phyloP scores from a whole-genome alignment of 2,888 invertebrate genomes.

The Drosophila quinaria region DNA sequence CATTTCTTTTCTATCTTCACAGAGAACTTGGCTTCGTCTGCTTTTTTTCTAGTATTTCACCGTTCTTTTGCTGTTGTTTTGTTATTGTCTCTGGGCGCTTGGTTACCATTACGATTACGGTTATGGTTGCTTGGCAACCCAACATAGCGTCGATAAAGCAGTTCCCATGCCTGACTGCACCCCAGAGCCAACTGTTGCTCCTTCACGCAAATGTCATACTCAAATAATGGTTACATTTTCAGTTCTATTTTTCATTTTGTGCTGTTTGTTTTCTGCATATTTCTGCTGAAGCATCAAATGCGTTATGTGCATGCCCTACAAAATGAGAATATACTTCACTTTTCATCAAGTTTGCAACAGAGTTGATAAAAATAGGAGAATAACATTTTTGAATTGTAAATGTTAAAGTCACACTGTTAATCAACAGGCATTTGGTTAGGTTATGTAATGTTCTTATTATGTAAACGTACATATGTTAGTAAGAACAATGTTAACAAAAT shows the following conservation, averaged over 20 bases:
- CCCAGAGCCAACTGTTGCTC: constrained; percentile 55
- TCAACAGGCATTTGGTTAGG: background rate
- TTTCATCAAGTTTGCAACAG: background rate
- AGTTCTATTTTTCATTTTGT: constrained; percentile 5
- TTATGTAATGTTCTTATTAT: too few species aligned
- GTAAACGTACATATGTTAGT: background rate
- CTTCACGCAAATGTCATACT: constrained; percentile 48
- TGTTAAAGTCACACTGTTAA: background rate
- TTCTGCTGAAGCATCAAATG: constrained; percentile 55
- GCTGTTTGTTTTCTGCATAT: constrained; percentile 17
- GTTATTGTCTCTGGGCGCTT: constrained; percentile 44
- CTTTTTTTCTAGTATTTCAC: constrained; percentile 10
- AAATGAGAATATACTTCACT: background rate
- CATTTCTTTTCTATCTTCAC: constrained; percentile 5
- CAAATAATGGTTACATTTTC: constrained; percentile 35
- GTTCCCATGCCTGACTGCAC: constrained; percentile 55
- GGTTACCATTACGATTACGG: constrained; percentile 68
- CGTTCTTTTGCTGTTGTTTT: constrained; percentile 18
- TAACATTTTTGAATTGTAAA: background rate
- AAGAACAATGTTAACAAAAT: too few species aligned
- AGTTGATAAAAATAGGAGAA: background rate
- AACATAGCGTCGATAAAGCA: constrained; percentile 72
- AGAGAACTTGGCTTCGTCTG: constrained; percentile 26
- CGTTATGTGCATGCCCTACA: constrained; percentile 30
- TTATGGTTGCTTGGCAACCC: constrained; percentile 76